Evolutionary conservation across 2,888 invertebrate species (phyloP), one percentile per base, ranked within the genome.

Genomic region (Hofmannophila pseudospretella): DNA sequence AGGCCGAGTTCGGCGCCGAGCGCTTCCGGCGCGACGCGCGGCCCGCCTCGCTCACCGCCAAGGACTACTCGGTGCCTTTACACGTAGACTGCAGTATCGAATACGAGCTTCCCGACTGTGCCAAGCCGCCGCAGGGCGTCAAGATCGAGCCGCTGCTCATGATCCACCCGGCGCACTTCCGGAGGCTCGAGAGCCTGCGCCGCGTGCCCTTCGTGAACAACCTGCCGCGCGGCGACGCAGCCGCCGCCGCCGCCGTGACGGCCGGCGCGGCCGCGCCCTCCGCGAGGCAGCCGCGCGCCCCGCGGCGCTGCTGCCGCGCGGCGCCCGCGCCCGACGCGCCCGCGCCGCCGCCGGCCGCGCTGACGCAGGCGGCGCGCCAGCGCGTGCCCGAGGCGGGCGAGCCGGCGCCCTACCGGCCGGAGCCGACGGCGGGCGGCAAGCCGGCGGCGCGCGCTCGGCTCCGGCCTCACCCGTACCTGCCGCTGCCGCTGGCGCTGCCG

Each of bases 51-150:
- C 67, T 75, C 79, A 69, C 77, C 84, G 60, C 90, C 75, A 94
- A 94, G 88, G 94, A 95, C 80, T 95, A 94, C 87, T 92, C 92
- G 76, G 91, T 94, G 80, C 95, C 95, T 66, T 89, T 95, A 74
- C 94, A 95, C 88, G 95, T 95, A 76, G 95, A 95, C 84, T 95
- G 95, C 88, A 94, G 94, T 88, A 95, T 95, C 64, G 95, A 95
- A 86, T 95, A 95, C 89, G 95, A 95, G 88, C 88, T 95, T 77
- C 95, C 95, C 66, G 95, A 94, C 78, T 93, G 94, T 86, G 94
- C 94, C 56, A 94, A 94, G 85, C 95, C 95, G 58, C 94, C 95
- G 58, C 93, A 93, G 69, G 94, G 94, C 50, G 92, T 92, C 72
- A 88, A 93, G 71, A 91, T 93, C 68, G 95, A 95, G 78, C 95